A percentile compares a stretch with the other conserved stretches of the same genome.
Evolutionary conservation across 2,113 vertebrate genomes (phyloP).

Genomic region (Ptilorrhoa leucosticta): DNA sequence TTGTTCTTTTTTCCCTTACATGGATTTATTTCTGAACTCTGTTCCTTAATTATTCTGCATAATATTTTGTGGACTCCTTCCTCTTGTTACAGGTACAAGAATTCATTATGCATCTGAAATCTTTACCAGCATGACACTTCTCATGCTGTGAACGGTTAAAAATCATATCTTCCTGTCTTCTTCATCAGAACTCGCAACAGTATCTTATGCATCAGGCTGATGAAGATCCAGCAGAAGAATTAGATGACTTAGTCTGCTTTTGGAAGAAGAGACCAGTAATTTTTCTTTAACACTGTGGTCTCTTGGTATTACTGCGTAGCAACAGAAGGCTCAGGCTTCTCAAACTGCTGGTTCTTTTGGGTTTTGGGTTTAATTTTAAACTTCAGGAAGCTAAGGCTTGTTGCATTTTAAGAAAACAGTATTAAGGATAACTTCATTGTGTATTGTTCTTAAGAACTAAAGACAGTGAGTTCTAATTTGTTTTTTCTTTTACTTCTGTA

Average conservation of each 20-base stretch:
- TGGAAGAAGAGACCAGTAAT: not conserved
- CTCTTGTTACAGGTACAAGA: not conserved
- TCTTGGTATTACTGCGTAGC: not conserved
- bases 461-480: not conserved
- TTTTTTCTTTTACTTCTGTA: not conserved
- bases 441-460: not conserved
- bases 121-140: not conserved
- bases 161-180: not conserved
- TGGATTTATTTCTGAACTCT: not conserved
- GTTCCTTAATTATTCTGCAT: not conserved
- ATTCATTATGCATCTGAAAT: not conserved
- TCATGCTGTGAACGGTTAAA: not conserved
- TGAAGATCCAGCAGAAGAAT: not conserved
- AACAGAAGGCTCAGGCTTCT: not conserved
- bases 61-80: not conserved
- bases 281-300: accelerated
- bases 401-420: not conserved
- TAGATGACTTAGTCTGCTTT: not conserved
- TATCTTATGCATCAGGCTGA: not conserved
- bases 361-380: not conserved
- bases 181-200: not conserved
- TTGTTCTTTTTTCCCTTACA: not conserved
- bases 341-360: not conserved
- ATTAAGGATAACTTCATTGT: not conserved
- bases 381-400: not conserved